These are phyloP conservation scores for Perizoma affinitatum DNA, from an alignment of 2,888 invertebrate genomes.

Conservation along the genomic window DNA sequence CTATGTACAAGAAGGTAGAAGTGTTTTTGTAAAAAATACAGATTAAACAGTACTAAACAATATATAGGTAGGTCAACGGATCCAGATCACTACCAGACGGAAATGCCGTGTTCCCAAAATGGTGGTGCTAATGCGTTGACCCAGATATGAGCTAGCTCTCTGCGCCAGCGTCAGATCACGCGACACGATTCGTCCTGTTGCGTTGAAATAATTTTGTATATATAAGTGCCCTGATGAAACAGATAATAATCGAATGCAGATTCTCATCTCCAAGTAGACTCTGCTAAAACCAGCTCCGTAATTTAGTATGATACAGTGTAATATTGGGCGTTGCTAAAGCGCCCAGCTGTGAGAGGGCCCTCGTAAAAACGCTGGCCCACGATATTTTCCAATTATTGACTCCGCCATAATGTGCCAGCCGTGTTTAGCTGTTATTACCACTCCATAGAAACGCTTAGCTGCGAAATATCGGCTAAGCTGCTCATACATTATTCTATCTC, in stretches of 20 bases:
- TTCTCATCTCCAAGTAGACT: conserved; percentile 8
- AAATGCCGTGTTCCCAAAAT: no score
- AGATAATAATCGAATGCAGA: neutral
- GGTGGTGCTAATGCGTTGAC: no score
- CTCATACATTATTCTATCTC: conserved; percentile 29
- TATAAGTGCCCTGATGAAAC: neutral
- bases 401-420: conserved; percentile 45
- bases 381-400: conserved; percentile 60
- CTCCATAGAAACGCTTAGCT: conserved; percentile 40
- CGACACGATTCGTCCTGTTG: no score
- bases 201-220: no score
- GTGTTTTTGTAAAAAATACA: no score
- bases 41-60: no score
- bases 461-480: conserved; percentile 30
- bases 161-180: no score
- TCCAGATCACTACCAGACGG: no score
- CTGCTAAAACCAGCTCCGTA: conserved; percentile 20
- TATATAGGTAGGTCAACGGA: no score
- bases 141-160: no score
- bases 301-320: conserved; percentile 31
- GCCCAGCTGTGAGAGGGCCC: conserved; percentile 47
- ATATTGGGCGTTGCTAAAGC: conserved; percentile 42
- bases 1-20: no score
- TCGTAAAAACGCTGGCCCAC: conserved; percentile 47
- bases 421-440: conserved; percentile 48